phyloP scores from a whole-genome alignment of 1,140 invertebrate genomes.

The Leptinotarsa undecemlineata region DNA sequence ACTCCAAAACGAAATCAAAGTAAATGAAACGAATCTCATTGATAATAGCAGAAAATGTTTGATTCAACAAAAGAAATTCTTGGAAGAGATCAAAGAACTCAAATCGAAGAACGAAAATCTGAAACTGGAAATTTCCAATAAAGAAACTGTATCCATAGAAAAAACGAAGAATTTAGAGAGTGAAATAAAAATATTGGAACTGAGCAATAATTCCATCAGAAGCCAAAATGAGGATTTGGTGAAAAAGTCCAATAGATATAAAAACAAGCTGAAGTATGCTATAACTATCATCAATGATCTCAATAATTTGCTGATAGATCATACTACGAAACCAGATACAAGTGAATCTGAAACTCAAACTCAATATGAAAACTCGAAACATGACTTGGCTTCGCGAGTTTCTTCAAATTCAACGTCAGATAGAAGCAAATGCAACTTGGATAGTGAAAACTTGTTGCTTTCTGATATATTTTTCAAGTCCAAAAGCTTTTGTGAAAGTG shows the following conservation, averaged over 20 bases:
- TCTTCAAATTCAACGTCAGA: background rate
- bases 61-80: slow-evolving; percentile 27
- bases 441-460: slow-evolving; percentile 25
- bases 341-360: slow-evolving; percentile 20
- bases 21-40: slow-evolving; percentile 23
- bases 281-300: slow-evolving; percentile 32
- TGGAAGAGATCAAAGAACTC: slow-evolving; percentile 22
- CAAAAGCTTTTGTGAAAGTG: slow-evolving; percentile 27
- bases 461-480: slow-evolving; percentile 31
- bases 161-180: slow-evolving; percentile 23
- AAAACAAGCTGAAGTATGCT: slow-evolving; percentile 27
- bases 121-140: slow-evolving; percentile 9
- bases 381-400: background rate
- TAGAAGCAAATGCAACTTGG: background rate
- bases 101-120: slow-evolving; percentile 19
- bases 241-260: slow-evolving; percentile 24
- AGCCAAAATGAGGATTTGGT: slow-evolving; percentile 19
- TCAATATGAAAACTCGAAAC: background rate
- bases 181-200: slow-evolving; percentile 21
- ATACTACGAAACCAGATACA: slow-evolving; percentile 19
- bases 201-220: slow-evolving; percentile 23
- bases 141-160: background rate
- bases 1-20: slow-evolving; percentile 24
- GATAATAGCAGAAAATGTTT: slow-evolving; percentile 30
- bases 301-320: slow-evolving; percentile 21